Evolutionary conservation across 1,140 invertebrate genomes (phyloP), one percentile per base, ranked within the genome.

Genomic region (Hypsibius dujardini): DNA sequence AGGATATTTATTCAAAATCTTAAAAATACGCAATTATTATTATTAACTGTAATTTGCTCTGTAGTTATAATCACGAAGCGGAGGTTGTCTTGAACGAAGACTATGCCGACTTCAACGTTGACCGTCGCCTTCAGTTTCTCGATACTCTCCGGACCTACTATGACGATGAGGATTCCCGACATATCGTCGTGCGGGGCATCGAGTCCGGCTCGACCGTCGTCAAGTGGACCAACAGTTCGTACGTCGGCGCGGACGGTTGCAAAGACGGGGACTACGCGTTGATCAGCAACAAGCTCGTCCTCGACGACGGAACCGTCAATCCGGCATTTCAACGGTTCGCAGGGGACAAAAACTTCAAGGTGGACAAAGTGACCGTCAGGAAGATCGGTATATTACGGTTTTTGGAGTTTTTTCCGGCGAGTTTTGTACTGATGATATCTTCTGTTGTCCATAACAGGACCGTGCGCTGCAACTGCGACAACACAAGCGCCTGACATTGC

Each of bases 141-240:
- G 62, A 67, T 45, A 67, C 62, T 7, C 42, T 67, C 12, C 12
- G 62, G 12, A 15, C 62, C 12, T 67, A 67, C 42, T 67, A 67
- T 42, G 12, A 42, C 12, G 62, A 67, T 42, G 12, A 12, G 12
- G 3, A 67, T 3, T 3, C 12, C 62, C 12, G 45, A 12, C 12
- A 67, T 45, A 67, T 67, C 45, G 3, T 12, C 45, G 12, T 67
- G 3, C 12, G 62, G 7, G 12, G 12, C 62, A 67, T 67, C 42
- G 45, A 67, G 62, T 7, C 12, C 12, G 62, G 62, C 62, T 67
- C 62, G 62, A 67, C 62, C 3, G 12, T 15, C 12, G 62, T 67
- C 3, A 42, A 7, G 12, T 67, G 62, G 62, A 45, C 42, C 12
- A 67, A 67, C 42, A 42, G 45, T 3, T 15, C 62, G 62, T 42